Conservation (phyloP, 1,140 invertebrate species). For the Drosophila virilis region DNA sequence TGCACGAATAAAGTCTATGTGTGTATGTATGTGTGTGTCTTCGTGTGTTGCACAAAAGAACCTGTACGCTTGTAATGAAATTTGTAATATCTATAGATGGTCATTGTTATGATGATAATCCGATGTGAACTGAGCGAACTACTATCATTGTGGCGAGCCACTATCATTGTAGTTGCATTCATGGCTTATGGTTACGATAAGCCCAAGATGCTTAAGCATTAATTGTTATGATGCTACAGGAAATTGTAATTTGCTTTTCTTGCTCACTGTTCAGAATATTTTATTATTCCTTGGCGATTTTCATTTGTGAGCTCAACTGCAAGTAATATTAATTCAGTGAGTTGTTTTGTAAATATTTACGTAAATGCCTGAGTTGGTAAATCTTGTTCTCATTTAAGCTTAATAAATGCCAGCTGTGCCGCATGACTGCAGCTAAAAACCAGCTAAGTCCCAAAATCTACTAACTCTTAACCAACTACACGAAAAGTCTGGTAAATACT, state of each 20-base stretch:
- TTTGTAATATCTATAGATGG: conserved; percentile 40
- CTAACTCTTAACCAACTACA: background rate
- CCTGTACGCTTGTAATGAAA: conserved; percentile 29
- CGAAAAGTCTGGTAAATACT: background rate
- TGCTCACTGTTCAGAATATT: background rate
- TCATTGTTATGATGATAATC: conserved; percentile 27
- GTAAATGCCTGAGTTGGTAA: conserved; percentile 3
- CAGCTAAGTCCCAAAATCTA: conserved; percentile 14
- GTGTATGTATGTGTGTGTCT: background rate
- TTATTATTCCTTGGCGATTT: background rate
- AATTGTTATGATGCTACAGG: background rate
- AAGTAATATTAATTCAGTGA: background rate
- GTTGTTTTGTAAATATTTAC: conserved; percentile 1
- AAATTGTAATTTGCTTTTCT: conserved; percentile 11
- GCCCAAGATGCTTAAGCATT: conserved; percentile 8
- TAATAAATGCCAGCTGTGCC: conserved; percentile 20
- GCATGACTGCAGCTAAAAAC: background rate
- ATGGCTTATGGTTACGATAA: conserved; percentile 7
- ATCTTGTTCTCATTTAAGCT: background rate
- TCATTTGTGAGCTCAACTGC: background rate
- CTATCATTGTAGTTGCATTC: conserved; percentile 13
- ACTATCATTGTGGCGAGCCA: background rate
- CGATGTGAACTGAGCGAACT: background rate
- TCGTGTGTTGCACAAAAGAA: conserved; percentile 24
- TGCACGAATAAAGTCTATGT: background rate